Evolutionary conservation across 2,797 vertebrate genomes (phyloP).

Genomic region (Pseudomugil gertrudae): DNA sequence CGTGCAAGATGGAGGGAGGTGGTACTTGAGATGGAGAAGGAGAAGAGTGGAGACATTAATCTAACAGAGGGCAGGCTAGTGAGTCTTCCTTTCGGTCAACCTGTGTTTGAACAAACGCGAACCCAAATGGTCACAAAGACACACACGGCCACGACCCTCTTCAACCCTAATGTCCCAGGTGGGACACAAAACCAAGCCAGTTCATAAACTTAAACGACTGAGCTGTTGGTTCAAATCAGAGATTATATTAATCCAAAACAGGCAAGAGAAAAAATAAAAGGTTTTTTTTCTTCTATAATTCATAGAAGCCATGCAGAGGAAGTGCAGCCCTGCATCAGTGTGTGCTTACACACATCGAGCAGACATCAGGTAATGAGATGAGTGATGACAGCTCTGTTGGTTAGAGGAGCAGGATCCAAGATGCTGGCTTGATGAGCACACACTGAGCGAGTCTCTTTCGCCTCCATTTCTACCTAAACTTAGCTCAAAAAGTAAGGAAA

Average conservation of each 20-base stretch:
- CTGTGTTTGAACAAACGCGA: slow-evolving; percentile 24
- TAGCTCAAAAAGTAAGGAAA: neutral
- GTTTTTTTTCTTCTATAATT: too few relatives aligned
- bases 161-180: slow-evolving; percentile 21
- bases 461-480: neutral
- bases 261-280: neutral
- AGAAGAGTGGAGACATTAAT: slow-evolving; percentile 72
- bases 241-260: slow-evolving; percentile 32
- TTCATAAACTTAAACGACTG: slow-evolving; percentile 40
- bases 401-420: neutral
- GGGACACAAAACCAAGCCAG: slow-evolving; percentile 21
- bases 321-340: too few relatives aligned
- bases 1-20: slow-evolving; percentile 63
- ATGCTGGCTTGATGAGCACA: neutral
- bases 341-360: too few relatives aligned
- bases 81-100: slow-evolving; percentile 38
- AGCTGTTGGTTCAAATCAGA: slow-evolving; percentile 2
- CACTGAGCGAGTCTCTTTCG: neutral
- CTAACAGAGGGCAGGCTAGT: slow-evolving; percentile 65
- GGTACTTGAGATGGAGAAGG: slow-evolving; percentile 67
- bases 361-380: too few relatives aligned
- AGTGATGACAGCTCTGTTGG: too few relatives aligned
- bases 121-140: neutral
- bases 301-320: too few relatives aligned
- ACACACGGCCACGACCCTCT: neutral